A percentile compares a stretch with the other conserved stretches of the same genome.
These are phyloP conservation scores for Willisornis vidua DNA, from an alignment of 2,113 vertebrate species.

Conservation along the genomic window DNA sequence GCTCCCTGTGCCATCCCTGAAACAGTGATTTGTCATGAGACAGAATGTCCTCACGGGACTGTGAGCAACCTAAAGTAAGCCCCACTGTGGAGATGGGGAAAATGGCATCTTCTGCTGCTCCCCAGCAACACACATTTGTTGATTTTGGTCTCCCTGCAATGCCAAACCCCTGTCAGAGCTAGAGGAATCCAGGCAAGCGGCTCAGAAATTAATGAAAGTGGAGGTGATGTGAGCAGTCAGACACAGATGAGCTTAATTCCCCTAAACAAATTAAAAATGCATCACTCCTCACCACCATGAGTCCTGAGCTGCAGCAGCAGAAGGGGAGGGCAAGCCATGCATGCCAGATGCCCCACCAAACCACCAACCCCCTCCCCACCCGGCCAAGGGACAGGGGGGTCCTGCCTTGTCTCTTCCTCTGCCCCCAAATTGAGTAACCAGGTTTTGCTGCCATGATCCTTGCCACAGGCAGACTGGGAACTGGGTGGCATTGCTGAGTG, in stretches of 20 bases:
- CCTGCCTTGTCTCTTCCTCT: neutral
- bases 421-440: neutral
- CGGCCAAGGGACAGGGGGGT: accelerated
- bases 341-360: neutral
- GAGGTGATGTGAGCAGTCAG: neutral
- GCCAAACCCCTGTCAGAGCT: neutral
- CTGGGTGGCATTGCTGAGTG: neutral
- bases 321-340: neutral
- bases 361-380: neutral
- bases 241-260: constrained; percentile 41
- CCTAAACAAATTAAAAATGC: constrained; percentile 19
- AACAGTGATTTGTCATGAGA: neutral
- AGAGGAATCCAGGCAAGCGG: neutral
- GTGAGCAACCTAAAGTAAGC: neutral
- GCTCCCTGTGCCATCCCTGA: neutral
- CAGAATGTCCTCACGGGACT: neutral
- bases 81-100: neutral
- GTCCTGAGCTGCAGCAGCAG: neutral
- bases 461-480: neutral
- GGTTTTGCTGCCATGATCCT: neutral
- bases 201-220: constrained; percentile 22
- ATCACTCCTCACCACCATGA: neutral
- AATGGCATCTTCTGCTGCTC: neutral
- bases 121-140: neutral
- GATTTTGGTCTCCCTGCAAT: neutral